These are phyloP conservation scores for Hirudinaria manillensis DNA, from an alignment of 2,888 invertebrate species.

Conservation along the genomic window DNA sequence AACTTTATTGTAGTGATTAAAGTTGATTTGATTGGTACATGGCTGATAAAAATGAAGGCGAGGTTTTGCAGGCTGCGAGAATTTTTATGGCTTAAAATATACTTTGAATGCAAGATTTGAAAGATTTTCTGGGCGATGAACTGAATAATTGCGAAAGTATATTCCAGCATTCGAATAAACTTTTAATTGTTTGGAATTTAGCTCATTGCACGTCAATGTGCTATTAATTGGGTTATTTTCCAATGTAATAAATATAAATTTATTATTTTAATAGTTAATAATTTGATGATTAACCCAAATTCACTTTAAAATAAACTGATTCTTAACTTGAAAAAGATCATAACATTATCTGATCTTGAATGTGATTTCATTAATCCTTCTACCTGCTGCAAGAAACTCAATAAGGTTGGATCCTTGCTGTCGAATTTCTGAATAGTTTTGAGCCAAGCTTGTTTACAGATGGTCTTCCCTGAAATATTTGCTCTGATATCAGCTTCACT, in stretches of 20 bases:
- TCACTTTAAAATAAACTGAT: too few relatives aligned
- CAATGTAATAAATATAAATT: background rate
- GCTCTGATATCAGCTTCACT: background rate
- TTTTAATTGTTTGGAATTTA: too few relatives aligned
- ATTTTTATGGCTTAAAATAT: background rate
- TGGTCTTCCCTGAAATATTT: constrained; percentile 11
- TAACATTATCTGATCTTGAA: constrained; percentile 4
- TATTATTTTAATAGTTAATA: background rate
- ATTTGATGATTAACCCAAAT: too few relatives aligned
- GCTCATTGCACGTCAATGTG: background rate
- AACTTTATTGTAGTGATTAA: background rate
- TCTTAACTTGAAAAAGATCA: background rate
- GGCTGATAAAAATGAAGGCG: too few relatives aligned
- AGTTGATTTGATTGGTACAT: background rate
- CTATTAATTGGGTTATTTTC: background rate
- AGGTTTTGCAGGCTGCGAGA: background rate
- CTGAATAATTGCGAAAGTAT: too few relatives aligned
- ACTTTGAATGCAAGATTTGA: background rate
- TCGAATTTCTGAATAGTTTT: background rate
- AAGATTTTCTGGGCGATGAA: background rate
- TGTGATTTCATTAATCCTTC: background rate
- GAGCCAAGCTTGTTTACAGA: background rate
- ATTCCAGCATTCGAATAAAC: too few relatives aligned
- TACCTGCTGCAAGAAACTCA: constrained; percentile 1
- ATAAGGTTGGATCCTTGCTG: background rate